Evolutionary conservation across 2,797 vertebrate species (phyloP).

Genomic region (Spondyliosoma cantharus): DNA sequence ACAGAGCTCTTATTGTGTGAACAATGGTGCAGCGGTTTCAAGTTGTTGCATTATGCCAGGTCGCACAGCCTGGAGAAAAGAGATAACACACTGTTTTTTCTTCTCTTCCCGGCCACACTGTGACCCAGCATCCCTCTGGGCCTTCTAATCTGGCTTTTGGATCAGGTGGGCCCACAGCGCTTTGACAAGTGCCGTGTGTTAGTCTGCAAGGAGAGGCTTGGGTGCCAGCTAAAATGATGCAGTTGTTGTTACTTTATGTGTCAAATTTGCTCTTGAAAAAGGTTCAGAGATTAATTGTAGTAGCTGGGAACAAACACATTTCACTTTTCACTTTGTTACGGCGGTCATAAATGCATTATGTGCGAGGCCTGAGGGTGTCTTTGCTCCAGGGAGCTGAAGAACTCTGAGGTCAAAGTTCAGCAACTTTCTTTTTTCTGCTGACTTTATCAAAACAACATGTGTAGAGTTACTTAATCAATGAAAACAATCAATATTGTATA

Average conservation of each 20-base stretch:
- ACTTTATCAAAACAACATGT: background rate
- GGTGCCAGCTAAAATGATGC: background rate
- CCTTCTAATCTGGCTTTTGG: slow-evolving; percentile 36
- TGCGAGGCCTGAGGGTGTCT: background rate
- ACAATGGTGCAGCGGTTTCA: slow-evolving; percentile 30
- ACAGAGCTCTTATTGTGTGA: slow-evolving; percentile 37
- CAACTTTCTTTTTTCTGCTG: background rate
- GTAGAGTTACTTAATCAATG: slow-evolving; percentile 10
- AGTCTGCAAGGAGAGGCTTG: background rate
- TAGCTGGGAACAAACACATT: background rate
- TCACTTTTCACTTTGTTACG: background rate
- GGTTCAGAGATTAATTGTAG: too few relatives aligned
- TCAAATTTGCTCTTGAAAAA: background rate
- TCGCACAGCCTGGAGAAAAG: slow-evolving; percentile 49
- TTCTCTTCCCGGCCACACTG: slow-evolving; percentile 3
- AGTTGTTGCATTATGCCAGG: slow-evolving; percentile 23
- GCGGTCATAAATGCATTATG: background rate
- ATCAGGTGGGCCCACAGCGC: slow-evolving; percentile 20
- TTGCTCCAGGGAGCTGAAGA: background rate
- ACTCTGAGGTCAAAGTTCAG: slow-evolving; percentile 26
- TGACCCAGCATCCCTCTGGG: slow-evolving; percentile 27
- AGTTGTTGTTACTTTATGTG: background rate
- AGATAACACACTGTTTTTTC: slow-evolving; percentile 43
- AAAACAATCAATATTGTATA: background rate
- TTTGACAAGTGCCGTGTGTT: background rate